Base-by-base conservation (phyloP, 2,888 invertebrate species). In the Agrotis segetum region DNA sequence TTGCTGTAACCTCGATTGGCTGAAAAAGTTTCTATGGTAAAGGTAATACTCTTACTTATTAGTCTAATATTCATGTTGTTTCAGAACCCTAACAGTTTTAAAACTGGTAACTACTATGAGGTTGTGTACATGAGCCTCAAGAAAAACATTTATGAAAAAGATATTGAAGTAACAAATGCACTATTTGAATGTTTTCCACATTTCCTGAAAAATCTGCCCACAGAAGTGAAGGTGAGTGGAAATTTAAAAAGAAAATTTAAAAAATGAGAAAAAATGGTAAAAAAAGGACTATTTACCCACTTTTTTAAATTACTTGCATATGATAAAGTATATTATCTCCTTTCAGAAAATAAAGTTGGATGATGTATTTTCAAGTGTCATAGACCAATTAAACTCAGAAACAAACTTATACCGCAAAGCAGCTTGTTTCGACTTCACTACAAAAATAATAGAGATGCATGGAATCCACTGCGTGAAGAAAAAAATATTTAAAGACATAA, bases 31-130 rank as follows among this genome's bases (percentile, higher is more conserved):
- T 40, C 9, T 24, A 2, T 24, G 2, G 1, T 24, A 24, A 24
- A 24, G 24, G 11, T 40, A 40, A 34, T 34, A 34, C 34, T 40
- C 40, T n/a, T n/a, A n/a, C n/a, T n/a, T n/a, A n/a, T n/a, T n/a
- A 11, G 40, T n/a, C 3, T n/a, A n/a, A 19, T 34, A 34, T 56
- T 34, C 6, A 55, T 13, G 11, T 71, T 66, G 24, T 74, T 87
- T 61, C 82, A 91, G 90, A 84, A 80, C 21, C 63, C 81, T 60
- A 81, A 84, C 66, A 84, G 90, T 77, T 95, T 95, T 79, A 76
- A 87, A 56, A 79, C 82, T 69, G 93, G 96, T 6, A 96, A 96
- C 85, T 96, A 93, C 73, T 94, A 94, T 89, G 95, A 95, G 87
- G 94, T 95, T 17, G 86, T 96, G 47, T 93, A 92, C 72, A 87